Evolutionary conservation across 64 coral and sea anemone genomes (phyloP).

Genomic region (Montipora efflorescens): DNA sequence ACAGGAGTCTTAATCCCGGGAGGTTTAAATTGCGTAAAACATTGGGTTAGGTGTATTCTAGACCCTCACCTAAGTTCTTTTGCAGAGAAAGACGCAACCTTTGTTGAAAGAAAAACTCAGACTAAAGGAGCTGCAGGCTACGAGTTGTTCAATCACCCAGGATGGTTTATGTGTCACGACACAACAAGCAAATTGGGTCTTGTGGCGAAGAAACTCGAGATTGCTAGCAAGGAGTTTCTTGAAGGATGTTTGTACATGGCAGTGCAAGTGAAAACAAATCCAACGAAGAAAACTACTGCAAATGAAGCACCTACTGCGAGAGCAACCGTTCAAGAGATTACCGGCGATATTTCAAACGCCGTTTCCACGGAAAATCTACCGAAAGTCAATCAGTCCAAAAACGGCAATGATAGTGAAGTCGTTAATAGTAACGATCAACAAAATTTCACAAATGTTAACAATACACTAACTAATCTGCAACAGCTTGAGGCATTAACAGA

Average conservation of each 20-base stretch:
- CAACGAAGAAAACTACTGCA: background rate
- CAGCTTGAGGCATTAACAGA: background rate
- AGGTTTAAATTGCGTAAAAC: too few species aligned
- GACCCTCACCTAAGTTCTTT: background rate
- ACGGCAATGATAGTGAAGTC: background rate
- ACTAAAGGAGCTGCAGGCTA: conserved; percentile 61
- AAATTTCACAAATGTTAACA: background rate
- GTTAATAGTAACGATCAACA: background rate
- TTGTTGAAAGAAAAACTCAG: conserved; percentile 74
- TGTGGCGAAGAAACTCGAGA: conserved; percentile 61
- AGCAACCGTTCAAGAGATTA: conserved; percentile 10
- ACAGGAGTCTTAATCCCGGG: too few species aligned
- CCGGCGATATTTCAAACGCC: conserved; percentile 26
- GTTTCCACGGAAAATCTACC: conserved; percentile 11
- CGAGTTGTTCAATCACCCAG: conserved; percentile 77
- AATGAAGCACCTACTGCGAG: conserved; percentile 24
- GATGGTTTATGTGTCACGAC: conserved; percentile 92
- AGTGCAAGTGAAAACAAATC: conserved; percentile 47
- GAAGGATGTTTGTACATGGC: conserved; percentile 79
- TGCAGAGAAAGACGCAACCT: conserved; percentile 87
- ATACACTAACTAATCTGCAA: background rate
- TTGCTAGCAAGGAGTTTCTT: conserved; percentile 76
- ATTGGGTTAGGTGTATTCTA: too few species aligned
- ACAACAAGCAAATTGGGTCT: conserved; percentile 46
- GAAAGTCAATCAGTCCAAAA: background rate